phyloP scores from a whole-genome alignment of 2,888 invertebrate genomes.

The Ennomos erosarius region DNA sequence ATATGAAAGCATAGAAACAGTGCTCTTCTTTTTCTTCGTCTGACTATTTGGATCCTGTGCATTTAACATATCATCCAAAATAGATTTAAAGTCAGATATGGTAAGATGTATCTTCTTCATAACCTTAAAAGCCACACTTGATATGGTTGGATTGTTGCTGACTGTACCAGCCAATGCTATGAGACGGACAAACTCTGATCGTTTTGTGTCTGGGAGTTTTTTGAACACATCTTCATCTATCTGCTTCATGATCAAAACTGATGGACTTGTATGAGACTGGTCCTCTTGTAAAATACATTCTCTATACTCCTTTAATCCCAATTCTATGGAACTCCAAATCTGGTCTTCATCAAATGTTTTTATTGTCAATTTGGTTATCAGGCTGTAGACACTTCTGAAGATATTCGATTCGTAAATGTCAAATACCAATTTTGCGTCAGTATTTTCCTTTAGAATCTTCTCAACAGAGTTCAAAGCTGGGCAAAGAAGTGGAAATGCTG shows the following conservation, averaged over 20 bases:
- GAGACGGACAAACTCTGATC: constrained; percentile 78
- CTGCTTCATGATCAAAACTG: constrained; percentile 83
- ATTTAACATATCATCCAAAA: constrained; percentile 86
- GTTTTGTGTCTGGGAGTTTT: constrained; percentile 72
- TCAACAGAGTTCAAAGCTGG: constrained; percentile 59
- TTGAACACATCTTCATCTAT: constrained; percentile 84
- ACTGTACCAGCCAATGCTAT: constrained; percentile 84
- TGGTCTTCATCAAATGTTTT: constrained; percentile 67
- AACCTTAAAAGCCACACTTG: constrained; percentile 85
- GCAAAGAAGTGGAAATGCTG: constrained; percentile 70
- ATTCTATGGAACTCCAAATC: constrained; percentile 86
- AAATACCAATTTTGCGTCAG: constrained; percentile 61
- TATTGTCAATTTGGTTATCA: constrained; percentile 82
- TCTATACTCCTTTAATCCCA: constrained; percentile 81
- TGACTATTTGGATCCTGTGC: constrained; percentile 68
- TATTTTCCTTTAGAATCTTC: constrained; percentile 54
- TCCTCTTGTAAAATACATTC: constrained; percentile 70
- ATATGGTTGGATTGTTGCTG: constrained; percentile 86
- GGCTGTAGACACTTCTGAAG: constrained; percentile 81
- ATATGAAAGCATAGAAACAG: constrained; percentile 79
- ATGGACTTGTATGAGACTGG: constrained; percentile 65
- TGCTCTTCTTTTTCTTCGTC: constrained; percentile 72
- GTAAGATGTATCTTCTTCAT: constrained; percentile 88
- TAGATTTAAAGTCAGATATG: constrained; percentile 84
- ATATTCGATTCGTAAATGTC: constrained; percentile 81